Conservation (phyloP, 2,113 vertebrate species). For the Leucopternis melanops region DNA sequence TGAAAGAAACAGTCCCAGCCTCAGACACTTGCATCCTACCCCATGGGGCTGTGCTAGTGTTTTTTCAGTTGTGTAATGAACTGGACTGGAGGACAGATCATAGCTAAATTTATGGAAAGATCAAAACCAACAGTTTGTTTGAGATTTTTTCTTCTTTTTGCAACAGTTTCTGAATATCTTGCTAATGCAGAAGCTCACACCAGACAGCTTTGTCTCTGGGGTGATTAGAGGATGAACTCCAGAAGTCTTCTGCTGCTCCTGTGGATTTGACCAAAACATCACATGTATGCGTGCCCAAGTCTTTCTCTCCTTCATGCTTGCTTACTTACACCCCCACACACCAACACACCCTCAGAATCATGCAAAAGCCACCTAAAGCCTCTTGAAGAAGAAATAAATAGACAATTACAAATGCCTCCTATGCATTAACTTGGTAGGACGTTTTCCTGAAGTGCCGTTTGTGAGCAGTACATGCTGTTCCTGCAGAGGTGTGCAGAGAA, state of each 20-base stretch:
- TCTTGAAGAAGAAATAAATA: neutral
- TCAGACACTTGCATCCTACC: neutral
- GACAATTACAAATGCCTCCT: neutral
- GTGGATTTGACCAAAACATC: neutral
- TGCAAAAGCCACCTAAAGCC: neutral
- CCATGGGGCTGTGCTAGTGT: accelerated
- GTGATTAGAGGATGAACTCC: neutral
- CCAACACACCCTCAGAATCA: neutral
- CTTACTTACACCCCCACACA: neutral
- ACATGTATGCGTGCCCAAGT: accelerated
- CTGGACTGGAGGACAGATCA: neutral
- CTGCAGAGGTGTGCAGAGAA: neutral
- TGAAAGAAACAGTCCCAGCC: neutral
- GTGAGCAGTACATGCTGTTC: neutral
- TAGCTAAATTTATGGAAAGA: neutral
- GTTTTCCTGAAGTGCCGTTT: neutral
- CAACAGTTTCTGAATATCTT: neutral
- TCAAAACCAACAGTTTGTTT: neutral
- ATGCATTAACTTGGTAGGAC: neutral
- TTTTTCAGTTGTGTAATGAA: neutral
- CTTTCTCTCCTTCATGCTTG: neutral
- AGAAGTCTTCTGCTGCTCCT: neutral
- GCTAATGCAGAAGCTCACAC: neutral
- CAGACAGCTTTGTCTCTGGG: neutral
- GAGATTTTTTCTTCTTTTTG: neutral